Base-by-base conservation (phyloP, 2,797 vertebrate genomes). In the Anguilla marmorata region DNA sequence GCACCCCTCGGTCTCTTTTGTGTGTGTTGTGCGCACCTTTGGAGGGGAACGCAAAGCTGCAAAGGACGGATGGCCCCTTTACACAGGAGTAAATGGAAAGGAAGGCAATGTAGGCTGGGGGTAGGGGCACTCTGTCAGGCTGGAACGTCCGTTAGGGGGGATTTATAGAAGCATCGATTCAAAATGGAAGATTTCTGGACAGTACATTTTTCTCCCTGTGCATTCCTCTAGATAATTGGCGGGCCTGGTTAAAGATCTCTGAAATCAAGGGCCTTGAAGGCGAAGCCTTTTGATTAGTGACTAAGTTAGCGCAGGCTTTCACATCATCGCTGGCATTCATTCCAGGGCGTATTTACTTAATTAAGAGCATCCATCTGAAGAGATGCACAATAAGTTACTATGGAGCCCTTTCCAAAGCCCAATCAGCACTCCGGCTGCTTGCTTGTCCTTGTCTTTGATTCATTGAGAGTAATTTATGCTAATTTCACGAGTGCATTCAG, bases 291-390 rank as follows among this genome's bases (percentile, higher is more conserved):
- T 74, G 58, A 74, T 83, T 52, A 54, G 66, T 86, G 85, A 86
- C 69, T 85, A n/a, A 52, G 16, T 50, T 41, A 54, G 21, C 19
- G 58, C 54, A 84, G 79, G 50, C 63, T 60, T 84, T 37, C 24
- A 50, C 80, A 27, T 86, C 80, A 56, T 56, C 50, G 37, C 33
- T 50, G 80, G 16, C 80, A 86, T 56, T 84, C 50, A 72, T 89
- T 86, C 60, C 60, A 16, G 21, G 66, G 45, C 12, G 54, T 80
- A 87, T 87, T 89, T 87, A 86, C 66, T 88, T 88, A 85, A 88
- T 88, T 85, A 85, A 88, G 27, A 74, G 66, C 87, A 74, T 76
- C 33, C 33, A 56, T 88, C 87, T 84, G 41, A 69, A 85, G 80
- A 56, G 86, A 87, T 79, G 83, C 60, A 79, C 83, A 85, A 76